phyloP scores from a whole-genome alignment of 2,888 invertebrate genomes.

The Cerastis rubricosa region DNA sequence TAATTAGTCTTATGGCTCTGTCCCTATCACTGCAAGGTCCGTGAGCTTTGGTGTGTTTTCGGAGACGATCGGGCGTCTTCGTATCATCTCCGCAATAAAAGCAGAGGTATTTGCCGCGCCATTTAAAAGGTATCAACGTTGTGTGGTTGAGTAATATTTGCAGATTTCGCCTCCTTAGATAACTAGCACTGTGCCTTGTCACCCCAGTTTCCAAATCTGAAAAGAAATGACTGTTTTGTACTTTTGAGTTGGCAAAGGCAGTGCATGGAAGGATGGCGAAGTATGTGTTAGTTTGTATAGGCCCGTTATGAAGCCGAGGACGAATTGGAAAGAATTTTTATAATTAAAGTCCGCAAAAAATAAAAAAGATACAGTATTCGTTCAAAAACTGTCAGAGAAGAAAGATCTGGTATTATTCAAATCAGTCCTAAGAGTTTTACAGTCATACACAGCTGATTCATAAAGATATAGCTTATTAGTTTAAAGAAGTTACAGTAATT shows the following conservation, averaged over 20 bases:
- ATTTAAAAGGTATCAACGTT: constrained; percentile 84
- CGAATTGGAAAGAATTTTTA: not conserved
- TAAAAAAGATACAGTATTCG: not conserved
- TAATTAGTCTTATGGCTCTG: constrained; percentile 77
- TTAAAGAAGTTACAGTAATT: not conserved
- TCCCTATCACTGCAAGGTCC: constrained; percentile 76
- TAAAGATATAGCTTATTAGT: not conserved
- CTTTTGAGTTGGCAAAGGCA: constrained; percentile 76
- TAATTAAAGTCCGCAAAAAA: not conserved
- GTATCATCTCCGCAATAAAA: constrained; percentile 83
- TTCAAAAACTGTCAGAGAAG: not conserved
- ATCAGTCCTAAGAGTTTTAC: not conserved
- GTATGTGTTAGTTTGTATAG: not conserved
- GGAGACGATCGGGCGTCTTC: constrained; percentile 70
- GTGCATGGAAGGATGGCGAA: constrained; percentile 37
- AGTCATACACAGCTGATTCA: not conserved
- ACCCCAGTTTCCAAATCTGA: constrained; percentile 81
- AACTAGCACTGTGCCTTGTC: constrained; percentile 71
- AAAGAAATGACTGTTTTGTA: constrained; percentile 80
- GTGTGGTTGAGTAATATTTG: constrained; percentile 85
- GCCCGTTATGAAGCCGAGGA: not conserved
- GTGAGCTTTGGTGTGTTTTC: constrained; percentile 79
- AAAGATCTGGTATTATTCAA: not conserved
- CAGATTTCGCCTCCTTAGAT: constrained; percentile 75
- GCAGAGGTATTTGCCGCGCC: constrained; percentile 83